A percentile compares a stretch with the other conserved stretches of the same genome.
Conservation (phyloP, 2,113 vertebrate genomes). For the Sylvietta virens region DNA sequence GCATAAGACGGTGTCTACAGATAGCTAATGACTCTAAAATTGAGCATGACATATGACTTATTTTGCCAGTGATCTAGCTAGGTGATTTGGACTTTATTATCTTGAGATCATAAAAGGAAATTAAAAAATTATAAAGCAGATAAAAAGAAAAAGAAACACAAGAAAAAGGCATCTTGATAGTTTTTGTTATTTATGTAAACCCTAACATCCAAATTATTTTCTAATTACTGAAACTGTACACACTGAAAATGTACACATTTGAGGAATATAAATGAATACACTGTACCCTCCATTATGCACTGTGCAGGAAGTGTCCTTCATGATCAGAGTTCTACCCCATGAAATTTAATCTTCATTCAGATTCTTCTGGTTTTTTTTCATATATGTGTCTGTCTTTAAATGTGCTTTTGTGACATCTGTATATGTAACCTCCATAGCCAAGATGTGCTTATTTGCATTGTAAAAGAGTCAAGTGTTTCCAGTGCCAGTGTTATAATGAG, state of each 20-base stretch:
- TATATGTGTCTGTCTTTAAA: neutral
- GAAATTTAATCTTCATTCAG: neutral
- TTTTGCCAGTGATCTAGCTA: neutral
- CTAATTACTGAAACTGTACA: neutral
- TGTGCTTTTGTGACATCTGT: neutral
- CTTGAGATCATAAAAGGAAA: neutral
- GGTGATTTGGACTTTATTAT: conserved; percentile 18
- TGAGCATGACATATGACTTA: neutral
- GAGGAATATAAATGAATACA: neutral
- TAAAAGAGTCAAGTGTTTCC: neutral
- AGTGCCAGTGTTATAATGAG: neutral
- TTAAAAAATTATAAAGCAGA: neutral
- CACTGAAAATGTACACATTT: neutral
- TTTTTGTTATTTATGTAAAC: neutral
- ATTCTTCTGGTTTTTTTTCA: neutral
- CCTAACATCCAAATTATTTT: neutral
- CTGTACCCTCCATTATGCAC: neutral
- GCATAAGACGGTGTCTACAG: neutral
- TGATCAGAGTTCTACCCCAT: neutral
- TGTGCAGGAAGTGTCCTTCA: neutral
- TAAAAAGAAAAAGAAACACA: neutral
- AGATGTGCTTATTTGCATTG: neutral
- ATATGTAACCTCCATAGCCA: neutral
- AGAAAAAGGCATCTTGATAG: neutral
- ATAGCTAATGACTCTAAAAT: conserved; percentile 51